phyloP scores from a whole-genome alignment of 2,113 vertebrate genomes.

The Mesoclemmys tuberculata region DNA sequence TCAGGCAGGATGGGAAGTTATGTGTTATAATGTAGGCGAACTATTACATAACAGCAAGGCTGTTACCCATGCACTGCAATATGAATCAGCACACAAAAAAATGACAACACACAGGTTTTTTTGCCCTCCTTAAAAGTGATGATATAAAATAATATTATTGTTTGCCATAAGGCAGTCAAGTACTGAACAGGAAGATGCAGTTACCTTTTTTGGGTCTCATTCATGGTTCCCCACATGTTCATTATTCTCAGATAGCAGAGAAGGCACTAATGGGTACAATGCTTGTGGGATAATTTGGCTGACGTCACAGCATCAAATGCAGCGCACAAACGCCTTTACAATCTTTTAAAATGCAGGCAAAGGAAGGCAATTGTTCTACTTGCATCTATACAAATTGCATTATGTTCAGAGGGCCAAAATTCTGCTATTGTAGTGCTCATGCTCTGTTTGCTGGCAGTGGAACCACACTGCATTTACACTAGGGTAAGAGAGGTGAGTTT shows the following conservation, averaged over 20 bases:
- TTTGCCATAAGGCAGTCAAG: rapidly evolving
- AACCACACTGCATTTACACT: neutral
- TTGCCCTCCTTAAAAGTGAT: neutral
- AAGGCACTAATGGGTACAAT: rapidly evolving
- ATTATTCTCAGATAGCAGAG: neutral
- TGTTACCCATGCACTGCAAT: neutral
- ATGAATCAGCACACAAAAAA: neutral
- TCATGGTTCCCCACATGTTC: neutral
- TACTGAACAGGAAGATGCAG: neutral
- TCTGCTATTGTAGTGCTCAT: neutral
- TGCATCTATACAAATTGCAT: neutral
- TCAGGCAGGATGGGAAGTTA: slow-evolving; percentile 49
- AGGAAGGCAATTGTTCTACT: neutral
- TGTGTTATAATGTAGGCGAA: slow-evolving; percentile 34
- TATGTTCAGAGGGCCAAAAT: neutral
- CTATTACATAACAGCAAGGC: slow-evolving; percentile 28
- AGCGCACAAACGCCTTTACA: neutral
- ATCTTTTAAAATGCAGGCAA: neutral
- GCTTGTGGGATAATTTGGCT: neutral
- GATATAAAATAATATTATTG: rapidly evolving
- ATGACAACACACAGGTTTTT: neutral
- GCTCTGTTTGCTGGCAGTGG: neutral
- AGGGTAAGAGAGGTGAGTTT: neutral
- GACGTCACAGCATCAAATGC: neutral
- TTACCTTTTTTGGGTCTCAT: neutral